phyloP scores from a whole-genome alignment of 2,888 invertebrate genomes.

The Mamestra brassicae region DNA sequence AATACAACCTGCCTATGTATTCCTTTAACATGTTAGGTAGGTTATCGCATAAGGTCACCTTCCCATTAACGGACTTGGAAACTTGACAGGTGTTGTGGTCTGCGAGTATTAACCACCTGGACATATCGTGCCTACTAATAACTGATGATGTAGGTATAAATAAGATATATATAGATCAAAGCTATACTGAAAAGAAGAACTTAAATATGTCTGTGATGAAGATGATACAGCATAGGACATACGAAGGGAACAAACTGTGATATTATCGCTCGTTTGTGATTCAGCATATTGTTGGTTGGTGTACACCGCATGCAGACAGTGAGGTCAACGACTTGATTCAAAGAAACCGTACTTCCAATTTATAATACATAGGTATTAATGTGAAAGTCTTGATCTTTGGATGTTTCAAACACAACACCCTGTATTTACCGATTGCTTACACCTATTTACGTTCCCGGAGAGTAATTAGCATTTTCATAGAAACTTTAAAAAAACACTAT shows the following conservation, averaged over 20 bases:
- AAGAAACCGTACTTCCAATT: background rate
- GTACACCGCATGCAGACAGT: background rate
- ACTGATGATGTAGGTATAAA: background rate
- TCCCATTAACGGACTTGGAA: background rate
- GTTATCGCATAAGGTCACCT: constrained; percentile 13
- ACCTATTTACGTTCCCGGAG: background rate
- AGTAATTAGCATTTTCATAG: no score
- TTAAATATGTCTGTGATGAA: background rate
- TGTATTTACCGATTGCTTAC: no score
- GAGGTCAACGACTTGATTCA: background rate
- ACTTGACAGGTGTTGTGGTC: background rate
- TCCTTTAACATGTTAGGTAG: background rate
- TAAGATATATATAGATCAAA: background rate
- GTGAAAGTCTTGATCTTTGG: background rate
- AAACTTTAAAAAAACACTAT: no score
- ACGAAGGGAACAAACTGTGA: background rate
- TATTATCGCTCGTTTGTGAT: constrained; percentile 3
- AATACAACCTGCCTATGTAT: background rate
- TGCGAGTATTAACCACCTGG: background rate
- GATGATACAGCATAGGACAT: background rate
- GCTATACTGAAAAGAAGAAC: background rate
- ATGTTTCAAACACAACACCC: background rate
- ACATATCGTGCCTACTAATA: background rate
- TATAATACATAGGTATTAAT: background rate
- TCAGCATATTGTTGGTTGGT: background rate